Percentiles rank a stretch among this genome's conserved stretches.
Conservation (phyloP, 2,797 vertebrate species). For the Anabacerthia variegaticeps region DNA sequence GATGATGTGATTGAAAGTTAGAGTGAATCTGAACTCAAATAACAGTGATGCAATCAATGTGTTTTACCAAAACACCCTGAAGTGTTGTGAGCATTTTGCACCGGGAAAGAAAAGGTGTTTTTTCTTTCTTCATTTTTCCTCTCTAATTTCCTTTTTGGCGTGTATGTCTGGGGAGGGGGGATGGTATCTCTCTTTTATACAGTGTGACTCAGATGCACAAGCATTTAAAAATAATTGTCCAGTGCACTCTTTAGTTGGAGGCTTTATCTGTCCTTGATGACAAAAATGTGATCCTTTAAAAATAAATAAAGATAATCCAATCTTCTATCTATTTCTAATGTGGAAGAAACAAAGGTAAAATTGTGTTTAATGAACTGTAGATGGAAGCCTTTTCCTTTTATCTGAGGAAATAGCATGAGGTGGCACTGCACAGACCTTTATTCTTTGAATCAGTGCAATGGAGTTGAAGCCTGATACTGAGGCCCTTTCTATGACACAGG, state of each 20-base stretch:
- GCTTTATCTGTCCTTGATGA: not conserved
- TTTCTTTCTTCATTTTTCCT: not conserved
- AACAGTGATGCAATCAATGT: not conserved
- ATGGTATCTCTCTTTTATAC: not conserved
- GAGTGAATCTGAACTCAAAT: conserved; percentile 27
- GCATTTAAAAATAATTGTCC: not conserved
- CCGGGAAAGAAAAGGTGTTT: not conserved
- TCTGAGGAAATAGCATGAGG: not conserved
- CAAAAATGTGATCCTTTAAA: not conserved
- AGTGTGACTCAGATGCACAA: not conserved
- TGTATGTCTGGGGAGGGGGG: not conserved
- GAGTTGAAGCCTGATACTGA: not conserved
- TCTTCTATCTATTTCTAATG: not conserved
- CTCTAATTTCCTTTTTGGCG: not conserved
- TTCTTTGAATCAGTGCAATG: not conserved
- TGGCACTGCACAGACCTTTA: not conserved
- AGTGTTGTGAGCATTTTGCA: not conserved
- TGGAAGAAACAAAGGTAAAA: not conserved
- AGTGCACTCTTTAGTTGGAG: not conserved
- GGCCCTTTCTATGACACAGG: not conserved
- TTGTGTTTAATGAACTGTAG: not conserved
- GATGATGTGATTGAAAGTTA: conserved; percentile 51
- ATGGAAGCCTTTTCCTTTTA: conserved; percentile 37
- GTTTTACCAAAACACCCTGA: not conserved
- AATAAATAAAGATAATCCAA: not conserved